Percentiles rank a stretch among this genome's conserved stretches.
Conservation (phyloP, 2,797 vertebrate species). For the Acrocephalus scirpaceus region DNA sequence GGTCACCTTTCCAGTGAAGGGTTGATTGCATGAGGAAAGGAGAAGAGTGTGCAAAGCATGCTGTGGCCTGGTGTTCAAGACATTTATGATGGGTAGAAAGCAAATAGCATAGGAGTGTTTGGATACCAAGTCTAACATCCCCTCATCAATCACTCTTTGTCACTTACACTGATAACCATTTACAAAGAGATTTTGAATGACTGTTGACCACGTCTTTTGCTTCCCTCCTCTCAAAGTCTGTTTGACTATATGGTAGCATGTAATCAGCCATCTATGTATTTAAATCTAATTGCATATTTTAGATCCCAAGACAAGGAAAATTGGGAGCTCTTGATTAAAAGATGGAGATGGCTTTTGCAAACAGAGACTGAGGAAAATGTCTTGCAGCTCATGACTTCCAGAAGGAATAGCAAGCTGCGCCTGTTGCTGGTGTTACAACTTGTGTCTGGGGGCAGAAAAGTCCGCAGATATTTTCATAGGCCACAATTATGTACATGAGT, state of each 20-base stretch:
- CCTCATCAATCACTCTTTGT: neutral
- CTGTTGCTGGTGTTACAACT: neutral
- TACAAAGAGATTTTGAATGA: neutral
- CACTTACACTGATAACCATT: neutral
- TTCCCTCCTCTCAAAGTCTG: neutral
- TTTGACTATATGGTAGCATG: neutral
- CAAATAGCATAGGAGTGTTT: neutral
- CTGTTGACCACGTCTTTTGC: neutral
- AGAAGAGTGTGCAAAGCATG: neutral
- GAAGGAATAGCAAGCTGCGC: neutral
- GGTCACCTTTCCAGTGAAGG: neutral
- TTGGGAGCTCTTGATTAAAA: neutral
- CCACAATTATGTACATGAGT: neutral
- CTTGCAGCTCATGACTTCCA: neutral
- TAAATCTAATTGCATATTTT: neutral
- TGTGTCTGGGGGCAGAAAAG: neutral
- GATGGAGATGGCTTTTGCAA: neutral
- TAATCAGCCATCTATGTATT: neutral
- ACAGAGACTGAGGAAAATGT: neutral
- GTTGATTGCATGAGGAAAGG: neutral
- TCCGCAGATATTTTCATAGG: neutral
- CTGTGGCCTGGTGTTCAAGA: neutral
- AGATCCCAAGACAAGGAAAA: neutral
- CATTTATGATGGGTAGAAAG: neutral
- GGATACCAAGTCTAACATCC: neutral